Conservation (phyloP, 2,888 invertebrate species). For the Cacoxenus indagator region DNA sequence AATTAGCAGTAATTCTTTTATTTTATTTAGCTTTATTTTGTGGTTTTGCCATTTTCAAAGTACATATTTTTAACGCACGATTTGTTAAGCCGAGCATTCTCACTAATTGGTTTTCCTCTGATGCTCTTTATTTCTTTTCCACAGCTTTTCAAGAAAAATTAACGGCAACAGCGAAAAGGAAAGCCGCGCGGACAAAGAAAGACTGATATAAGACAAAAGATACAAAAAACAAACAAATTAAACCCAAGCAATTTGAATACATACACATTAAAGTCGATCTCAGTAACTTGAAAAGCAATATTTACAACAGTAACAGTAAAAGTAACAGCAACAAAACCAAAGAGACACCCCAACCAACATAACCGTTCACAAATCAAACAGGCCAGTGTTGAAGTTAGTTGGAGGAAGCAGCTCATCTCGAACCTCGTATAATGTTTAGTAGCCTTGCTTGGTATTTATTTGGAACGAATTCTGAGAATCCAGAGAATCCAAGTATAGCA, state of each 20-base stretch:
- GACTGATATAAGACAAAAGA: slow-evolving; percentile 2
- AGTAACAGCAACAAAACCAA: not conserved
- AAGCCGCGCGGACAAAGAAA: slow-evolving; percentile 17
- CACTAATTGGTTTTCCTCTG: slow-evolving; percentile 1
- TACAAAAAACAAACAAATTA: not conserved
- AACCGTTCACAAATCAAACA: not conserved
- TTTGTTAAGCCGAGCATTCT: not conserved
- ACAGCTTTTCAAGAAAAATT: not conserved
- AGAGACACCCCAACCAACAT: not conserved
- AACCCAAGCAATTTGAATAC: not conserved
- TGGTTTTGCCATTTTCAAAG: not conserved
- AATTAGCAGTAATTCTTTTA: not conserved
- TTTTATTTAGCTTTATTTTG: not conserved
- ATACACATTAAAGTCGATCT: slow-evolving; percentile 6
- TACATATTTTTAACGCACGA: not conserved
- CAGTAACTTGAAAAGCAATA: slow-evolving; percentile 3
- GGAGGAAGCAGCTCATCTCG: not conserved
- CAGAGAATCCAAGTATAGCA: slow-evolving; percentile 41
- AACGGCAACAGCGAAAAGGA: not conserved
- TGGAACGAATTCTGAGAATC: slow-evolving; percentile 68
- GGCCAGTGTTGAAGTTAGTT: not conserved
- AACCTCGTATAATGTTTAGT: slow-evolving; percentile 73
- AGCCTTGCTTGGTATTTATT: slow-evolving; percentile 75
- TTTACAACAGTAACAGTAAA: not conserved
- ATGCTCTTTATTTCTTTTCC: not conserved